Conservation (phyloP, 1,140 invertebrate genomes). For the Scaptomyza pallida region DNA sequence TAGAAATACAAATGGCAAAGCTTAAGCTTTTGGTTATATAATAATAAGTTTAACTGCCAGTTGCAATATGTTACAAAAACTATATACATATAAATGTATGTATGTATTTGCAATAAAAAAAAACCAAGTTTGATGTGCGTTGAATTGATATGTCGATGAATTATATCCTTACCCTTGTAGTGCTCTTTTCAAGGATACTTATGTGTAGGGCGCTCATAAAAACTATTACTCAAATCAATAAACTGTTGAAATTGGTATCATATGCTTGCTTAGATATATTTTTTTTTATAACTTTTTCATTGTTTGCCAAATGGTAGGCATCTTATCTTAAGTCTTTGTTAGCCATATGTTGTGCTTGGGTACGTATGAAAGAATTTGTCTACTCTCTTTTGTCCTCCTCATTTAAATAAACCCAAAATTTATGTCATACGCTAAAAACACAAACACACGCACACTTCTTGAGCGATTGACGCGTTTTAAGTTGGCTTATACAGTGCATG, state of each 20-base stretch:
- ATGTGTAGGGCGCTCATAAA: constrained; percentile 12
- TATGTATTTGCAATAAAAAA: too few relatives aligned
- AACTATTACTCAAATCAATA: constrained; percentile 44
- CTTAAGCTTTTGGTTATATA: too few relatives aligned
- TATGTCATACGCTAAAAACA: constrained; percentile 48
- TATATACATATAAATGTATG: constrained; percentile 3
- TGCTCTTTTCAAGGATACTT: constrained; percentile 2
- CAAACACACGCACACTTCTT: constrained; percentile 43
- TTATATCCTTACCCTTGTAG: constrained; percentile 30
- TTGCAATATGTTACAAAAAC: constrained; percentile 7
- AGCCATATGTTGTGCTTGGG: constrained; percentile 59
- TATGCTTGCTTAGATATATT: constrained; percentile 29
- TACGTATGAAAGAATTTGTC: too few relatives aligned
- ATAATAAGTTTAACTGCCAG: background rate
- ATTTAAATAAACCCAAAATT: constrained; percentile 78
- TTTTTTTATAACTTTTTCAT: constrained; percentile 33
- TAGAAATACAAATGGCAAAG: too few relatives aligned
- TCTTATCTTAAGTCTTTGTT: constrained; percentile 46
- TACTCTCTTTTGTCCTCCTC: constrained; percentile 48
- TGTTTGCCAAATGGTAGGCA: constrained; percentile 2
- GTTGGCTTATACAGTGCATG: constrained; percentile 39
- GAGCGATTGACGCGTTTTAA: constrained; percentile 62
- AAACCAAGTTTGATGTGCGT: background rate
- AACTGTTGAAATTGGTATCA: constrained; percentile 15
- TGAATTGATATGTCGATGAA: constrained; percentile 20